Base-by-base conservation (phyloP, 1,140 invertebrate species). In the Papilio dardanus region DNA sequence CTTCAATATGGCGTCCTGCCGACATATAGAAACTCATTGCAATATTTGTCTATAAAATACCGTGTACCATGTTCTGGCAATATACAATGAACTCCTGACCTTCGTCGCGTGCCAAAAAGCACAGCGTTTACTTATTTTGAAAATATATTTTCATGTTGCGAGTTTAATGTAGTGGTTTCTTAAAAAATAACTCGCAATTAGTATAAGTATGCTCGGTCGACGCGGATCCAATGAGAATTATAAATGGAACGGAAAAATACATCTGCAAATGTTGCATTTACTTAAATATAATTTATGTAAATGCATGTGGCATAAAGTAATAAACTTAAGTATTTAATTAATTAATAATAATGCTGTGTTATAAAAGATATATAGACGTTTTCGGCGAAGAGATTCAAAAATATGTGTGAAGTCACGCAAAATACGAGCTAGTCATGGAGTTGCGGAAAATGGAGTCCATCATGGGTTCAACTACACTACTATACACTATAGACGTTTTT, bases 91-190 rank as follows among this genome's bases (percentile, higher is more conserved):
- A 46, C n/a, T 46, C 19, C n/a, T 46, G 8, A 46, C 42, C 42
- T 46, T 46, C 42, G 42, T 46, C 19, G 42, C 42, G 42, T 46
- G 42, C 42, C 42, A 46, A 46, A 46, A 46, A 46, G 42, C 42
- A n/a, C 42, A 19, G 42, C 42, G 42, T 46, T 46, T 46, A 46
- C 42, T n/a, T n/a, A 7, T 46, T 46, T 46, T 46, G 4, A 7
- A 46, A 19, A 46, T 46, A 46, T 46, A 46, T 46, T 46, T 19
- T 19, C n/a, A 46, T 19, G n/a, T 46, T 46, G 42, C 42, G 16
- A 46, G n/a, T 6, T 46, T 46, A 46, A 46, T 46, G 42, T n/a
- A 46, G 42, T 46, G 16, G 42, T 46, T 46, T 46, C 42, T 46
- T 46, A 46, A 46, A 46, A 46, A 46, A 46, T 7, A n/a, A 46